Percentiles rank a stretch among this genome's conserved stretches.
phyloP scores from a whole-genome alignment of 2,888 invertebrate genomes.

The Rhagophthalmus giganteus region DNA sequence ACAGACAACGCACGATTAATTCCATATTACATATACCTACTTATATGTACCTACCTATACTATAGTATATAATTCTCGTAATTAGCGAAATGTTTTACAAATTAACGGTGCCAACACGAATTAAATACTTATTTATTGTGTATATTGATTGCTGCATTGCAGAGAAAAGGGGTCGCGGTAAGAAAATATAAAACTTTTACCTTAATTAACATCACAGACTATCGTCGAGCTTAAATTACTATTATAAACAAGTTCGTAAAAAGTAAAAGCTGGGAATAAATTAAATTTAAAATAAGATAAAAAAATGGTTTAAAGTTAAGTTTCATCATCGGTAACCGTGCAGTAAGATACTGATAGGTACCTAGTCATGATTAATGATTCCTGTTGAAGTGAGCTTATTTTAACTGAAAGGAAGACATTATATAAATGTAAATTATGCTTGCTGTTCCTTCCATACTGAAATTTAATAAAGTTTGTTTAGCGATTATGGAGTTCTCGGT shows the following conservation, averaged over 20 bases:
- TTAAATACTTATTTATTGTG: no score
- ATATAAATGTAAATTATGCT: slow-evolving; percentile 27
- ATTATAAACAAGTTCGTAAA: slow-evolving; percentile 4
- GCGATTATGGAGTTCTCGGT: slow-evolving; percentile 28
- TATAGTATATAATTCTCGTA: no score
- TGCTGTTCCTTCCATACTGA: slow-evolving; percentile 24
- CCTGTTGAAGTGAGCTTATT: slow-evolving; percentile 22
- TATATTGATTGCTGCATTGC: no score
- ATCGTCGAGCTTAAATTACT: slow-evolving; percentile 2
- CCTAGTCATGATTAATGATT: slow-evolving; percentile 23
- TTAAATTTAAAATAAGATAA: slow-evolving; percentile 8
- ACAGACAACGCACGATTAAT: no score
- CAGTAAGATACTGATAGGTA: no score
- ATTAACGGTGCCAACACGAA: no score
- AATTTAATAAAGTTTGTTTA: slow-evolving; percentile 29
- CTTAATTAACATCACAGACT: not conserved
- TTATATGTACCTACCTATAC: no score
- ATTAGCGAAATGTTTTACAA: no score
- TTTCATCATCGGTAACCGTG: slow-evolving; percentile 11
- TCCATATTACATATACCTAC: no score
- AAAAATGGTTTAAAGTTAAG: slow-evolving; percentile 4
- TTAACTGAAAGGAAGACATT: slow-evolving; percentile 25
- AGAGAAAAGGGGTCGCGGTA: no score
- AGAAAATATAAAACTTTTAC: no score
- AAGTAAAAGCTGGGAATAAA: slow-evolving; percentile 8